Percentiles rank a stretch among this genome's conserved stretches.
These are phyloP conservation scores for Brachymystax lenok DNA, from an alignment of 2,797 vertebrate species.

Conservation along the genomic window DNA sequence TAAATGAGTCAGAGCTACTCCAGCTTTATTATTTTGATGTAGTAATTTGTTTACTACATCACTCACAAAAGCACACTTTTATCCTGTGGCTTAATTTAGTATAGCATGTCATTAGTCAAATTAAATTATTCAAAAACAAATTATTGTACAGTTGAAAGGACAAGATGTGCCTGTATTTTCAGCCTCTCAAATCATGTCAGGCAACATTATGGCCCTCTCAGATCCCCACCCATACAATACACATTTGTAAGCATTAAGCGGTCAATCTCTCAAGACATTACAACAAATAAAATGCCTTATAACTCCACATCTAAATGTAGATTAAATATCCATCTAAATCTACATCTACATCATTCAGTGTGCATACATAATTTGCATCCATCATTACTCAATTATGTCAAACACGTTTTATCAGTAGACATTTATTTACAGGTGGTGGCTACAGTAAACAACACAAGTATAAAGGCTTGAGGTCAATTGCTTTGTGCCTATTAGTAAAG, in stretches of 20 bases:
- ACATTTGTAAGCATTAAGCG: background rate
- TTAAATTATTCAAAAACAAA: background rate
- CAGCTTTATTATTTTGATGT: background rate
- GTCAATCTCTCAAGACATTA: background rate
- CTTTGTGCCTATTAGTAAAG: background rate
- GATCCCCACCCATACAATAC: background rate
- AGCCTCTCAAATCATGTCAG: background rate
- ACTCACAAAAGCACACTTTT: background rate
- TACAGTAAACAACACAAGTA: background rate
- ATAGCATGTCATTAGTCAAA: background rate
- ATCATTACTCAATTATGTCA: too few relatives aligned
- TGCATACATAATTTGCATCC: too few relatives aligned
- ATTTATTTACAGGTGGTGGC: background rate
- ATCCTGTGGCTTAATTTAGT: background rate
- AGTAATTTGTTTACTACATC: background rate
- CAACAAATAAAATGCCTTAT: background rate
- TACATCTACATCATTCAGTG: too few relatives aligned
- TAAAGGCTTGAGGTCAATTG: background rate
- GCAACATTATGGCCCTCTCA: background rate
- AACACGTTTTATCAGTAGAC: background rate
- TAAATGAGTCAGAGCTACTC: background rate
- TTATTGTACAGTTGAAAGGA: background rate
- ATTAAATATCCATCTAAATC: too few relatives aligned
- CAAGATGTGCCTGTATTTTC: background rate
- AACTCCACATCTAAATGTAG: background rate